Evolutionary conservation across 2,113 vertebrate species (phyloP), one percentile per base, ranked within the genome.

Genomic region (Psilopsiagon aurifrons): DNA sequence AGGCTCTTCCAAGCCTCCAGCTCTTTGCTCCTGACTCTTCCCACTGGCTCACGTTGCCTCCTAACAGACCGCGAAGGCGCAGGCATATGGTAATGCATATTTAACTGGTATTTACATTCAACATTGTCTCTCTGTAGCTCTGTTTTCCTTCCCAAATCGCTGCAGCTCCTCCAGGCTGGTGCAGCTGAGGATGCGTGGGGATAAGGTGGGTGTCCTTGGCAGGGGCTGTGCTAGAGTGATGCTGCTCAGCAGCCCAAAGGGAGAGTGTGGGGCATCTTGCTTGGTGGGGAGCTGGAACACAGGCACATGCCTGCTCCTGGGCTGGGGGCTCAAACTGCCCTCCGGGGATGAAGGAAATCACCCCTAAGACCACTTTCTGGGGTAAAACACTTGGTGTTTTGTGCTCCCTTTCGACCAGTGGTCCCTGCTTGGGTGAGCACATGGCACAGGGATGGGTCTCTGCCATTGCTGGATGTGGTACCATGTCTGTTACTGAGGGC

Each of bases 21-120:
- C 95, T 87, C 69, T 44, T 22, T 39, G 75, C 95, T 96, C 80
- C 89, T 55, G 47, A 70, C 15, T 68, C 95, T 95, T 66, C 90
- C 44, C 81, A 28, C 95, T 86, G 95, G 93, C 95, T 96, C 20
- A 15, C 2, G 68, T 64, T 68, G 85, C 95, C 73, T 97, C 95
- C 52, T 47, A 79, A 90, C 17, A 90, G 94, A 88, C 96, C 95
- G 94, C 66, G 54, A 59, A 94, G 97, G 96, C 76, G 47, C 84
- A 46, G 96, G 83, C 98, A 98, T 98, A 98, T 98, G 97, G 97
- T 95, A 94, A 96, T 96, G 96, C 95, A 97, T 98, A 97, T 97
- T 97, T 98, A 98, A 90, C 96, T 96, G 97, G 54, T 98, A 97
- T 98, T 98, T 98, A 97, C 97, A 97, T 81, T 93, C 97, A 97